These are phyloP conservation scores for Imbricaverruca yamaguchii DNA, from an alignment of 2,888 invertebrate species.

Conservation along the genomic window DNA sequence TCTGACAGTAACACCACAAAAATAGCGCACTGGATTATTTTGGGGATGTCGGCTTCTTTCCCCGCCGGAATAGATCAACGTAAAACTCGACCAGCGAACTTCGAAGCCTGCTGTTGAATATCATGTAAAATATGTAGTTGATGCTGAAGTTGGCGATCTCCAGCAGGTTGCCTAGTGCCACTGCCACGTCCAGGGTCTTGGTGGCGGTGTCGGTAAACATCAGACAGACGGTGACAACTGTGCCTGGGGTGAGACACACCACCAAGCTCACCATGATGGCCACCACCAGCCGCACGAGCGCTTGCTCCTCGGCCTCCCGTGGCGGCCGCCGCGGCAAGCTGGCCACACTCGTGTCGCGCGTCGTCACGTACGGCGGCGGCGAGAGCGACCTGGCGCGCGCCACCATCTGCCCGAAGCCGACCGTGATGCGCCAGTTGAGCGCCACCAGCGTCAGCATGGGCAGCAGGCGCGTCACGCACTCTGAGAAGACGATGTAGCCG, in stretches of 20 bases:
- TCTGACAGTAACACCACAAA: too few species aligned
- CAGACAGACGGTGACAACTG: not conserved
- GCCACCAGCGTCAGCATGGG: not conserved
- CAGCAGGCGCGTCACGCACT: not conserved
- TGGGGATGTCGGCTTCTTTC: not conserved
- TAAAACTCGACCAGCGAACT: not conserved
- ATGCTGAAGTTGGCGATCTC: constrained; percentile 16
- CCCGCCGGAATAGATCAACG: not conserved
- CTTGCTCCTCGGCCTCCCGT: not conserved
- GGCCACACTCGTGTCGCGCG: not conserved
- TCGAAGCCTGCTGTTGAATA: constrained; percentile 2
- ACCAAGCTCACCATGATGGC: constrained; percentile 1
- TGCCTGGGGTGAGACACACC: not conserved
- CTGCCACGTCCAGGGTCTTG: not conserved
- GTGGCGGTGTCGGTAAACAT: not conserved
- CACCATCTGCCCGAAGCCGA: not conserved
- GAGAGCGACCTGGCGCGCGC: not conserved
- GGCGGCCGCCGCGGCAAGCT: not conserved
- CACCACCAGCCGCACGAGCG: not conserved
- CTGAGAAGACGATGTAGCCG: constrained; percentile 1
- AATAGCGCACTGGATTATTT: too few species aligned
- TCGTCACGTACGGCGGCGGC: not conserved
- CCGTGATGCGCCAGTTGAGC: not conserved
- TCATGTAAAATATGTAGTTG: constrained; percentile 3
- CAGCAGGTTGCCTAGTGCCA: not conserved